A percentile compares a stretch with the other conserved stretches of the same genome.
Conservation (phyloP, 1,140 invertebrate genomes). For the Bombus balteatus region DNA sequence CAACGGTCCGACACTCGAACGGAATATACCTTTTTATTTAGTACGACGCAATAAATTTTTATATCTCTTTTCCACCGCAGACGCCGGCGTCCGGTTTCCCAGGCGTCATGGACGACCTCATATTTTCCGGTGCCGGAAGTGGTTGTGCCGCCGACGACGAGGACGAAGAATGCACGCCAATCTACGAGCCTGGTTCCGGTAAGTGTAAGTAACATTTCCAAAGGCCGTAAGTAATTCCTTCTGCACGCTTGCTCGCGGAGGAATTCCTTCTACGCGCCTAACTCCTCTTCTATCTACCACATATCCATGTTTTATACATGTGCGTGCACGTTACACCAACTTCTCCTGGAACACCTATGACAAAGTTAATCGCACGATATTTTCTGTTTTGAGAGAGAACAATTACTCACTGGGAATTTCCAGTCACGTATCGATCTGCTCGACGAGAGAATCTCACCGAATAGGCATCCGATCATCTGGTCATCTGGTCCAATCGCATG, state of each 20-base stretch:
- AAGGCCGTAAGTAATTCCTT: conserved; percentile 57
- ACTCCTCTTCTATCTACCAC: not conserved
- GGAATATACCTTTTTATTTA: not conserved
- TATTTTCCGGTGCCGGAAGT: conserved; percentile 94
- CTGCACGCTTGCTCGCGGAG: conserved; percentile 27
- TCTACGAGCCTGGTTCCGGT: conserved; percentile 91
- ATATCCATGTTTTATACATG: conserved; percentile 13
- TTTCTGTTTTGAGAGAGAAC: not conserved
- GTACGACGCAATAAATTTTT: not conserved
- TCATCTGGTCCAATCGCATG: not conserved
- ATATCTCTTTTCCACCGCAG: conserved; percentile 79
- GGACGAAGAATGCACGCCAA: conserved; percentile 93
- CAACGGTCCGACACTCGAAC: not conserved
- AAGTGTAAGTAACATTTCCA: conserved; percentile 72
- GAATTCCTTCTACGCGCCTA: conserved; percentile 13
- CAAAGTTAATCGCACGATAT: not conserved
- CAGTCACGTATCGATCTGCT: too few relatives aligned
- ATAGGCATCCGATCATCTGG: too few relatives aligned
- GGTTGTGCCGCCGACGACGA: conserved; percentile 93
- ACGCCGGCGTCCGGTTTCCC: conserved; percentile 92
- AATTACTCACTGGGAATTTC: not conserved
- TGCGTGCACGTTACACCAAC: conserved; percentile 2
- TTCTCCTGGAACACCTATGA: not conserved
- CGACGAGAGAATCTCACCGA: not conserved
- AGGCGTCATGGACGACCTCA: conserved; percentile 91